A percentile compares a stretch with the other conserved stretches of the same genome.
phyloP scores from a whole-genome alignment of 2,797 vertebrate genomes.

The Acipenser transmontanus region DNA sequence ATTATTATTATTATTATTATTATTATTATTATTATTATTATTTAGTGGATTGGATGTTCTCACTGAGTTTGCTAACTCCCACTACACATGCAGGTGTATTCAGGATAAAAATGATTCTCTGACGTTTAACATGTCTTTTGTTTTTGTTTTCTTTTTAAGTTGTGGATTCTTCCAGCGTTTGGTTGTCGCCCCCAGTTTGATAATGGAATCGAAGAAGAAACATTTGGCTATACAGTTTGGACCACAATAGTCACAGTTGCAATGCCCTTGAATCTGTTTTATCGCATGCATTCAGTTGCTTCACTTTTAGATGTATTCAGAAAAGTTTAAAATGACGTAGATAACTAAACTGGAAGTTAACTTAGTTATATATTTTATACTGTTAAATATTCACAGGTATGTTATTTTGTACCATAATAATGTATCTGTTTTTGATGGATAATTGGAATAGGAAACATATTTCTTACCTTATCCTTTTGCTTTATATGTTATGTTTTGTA shows the following conservation, averaged over 20 bases:
- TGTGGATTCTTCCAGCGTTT: constrained; percentile 93
- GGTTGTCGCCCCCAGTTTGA: constrained; percentile 93
- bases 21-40: no score
- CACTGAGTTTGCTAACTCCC: no score
- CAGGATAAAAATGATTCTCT: no score
- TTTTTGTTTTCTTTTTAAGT: constrained; percentile 51
- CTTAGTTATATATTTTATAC: not conserved
- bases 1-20: no score
- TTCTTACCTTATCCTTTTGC: no score
- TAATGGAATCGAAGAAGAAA: constrained; percentile 83
- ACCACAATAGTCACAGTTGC: constrained; percentile 91
- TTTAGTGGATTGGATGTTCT: no score
- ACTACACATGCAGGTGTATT: no score
- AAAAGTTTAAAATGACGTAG: constrained; percentile 44
- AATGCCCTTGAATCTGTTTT: constrained; percentile 93
- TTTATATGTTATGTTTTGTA: no score
- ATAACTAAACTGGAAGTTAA: not conserved
- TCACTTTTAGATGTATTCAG: constrained; percentile 87
- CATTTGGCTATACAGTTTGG: constrained; percentile 89
- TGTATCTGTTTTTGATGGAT: no score
- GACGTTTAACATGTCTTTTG: not conserved
- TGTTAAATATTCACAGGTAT: not conserved
- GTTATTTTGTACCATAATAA: not conserved
- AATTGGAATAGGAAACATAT: no score
- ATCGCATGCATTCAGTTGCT: constrained; percentile 92